Evolutionary conservation across 2,888 invertebrate species (phyloP), one percentile per base, ranked within the genome.

Genomic region (Lasioglossum morio): DNA sequence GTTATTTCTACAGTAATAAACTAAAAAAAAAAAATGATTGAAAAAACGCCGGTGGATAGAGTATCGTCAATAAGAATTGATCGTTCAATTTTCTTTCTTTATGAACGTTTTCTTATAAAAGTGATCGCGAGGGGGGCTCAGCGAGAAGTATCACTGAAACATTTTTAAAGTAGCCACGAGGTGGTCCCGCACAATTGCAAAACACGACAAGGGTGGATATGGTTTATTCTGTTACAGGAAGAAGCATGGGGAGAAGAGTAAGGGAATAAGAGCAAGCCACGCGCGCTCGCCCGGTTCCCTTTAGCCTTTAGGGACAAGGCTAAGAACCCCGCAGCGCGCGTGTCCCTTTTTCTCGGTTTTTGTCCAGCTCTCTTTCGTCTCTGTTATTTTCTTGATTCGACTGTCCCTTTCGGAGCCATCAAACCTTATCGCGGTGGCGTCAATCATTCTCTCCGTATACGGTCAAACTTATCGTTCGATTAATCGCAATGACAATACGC

Each of bases 401-500:
- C 83, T 82, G 77, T 88, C 87, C 86, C 80, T 83, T 87, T 77
- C 79, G 57, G 69, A 77, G 82, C 91, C 92, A 91, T 92, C 93
- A 92, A 91, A 89, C 89, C 92, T 93, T 93, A 93, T 93, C 93
- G 90, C 81, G 82, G 88, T 86, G 83, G 85, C 92, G 93, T 93
- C 93, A 93, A 93, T 93, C 93, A 92, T 88, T 88, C 90, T 87
- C 84, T 79, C 77, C 86, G 87, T 88, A 87, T 84, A 88, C 85
- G 88, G 77, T 85, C 89, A 80, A 90, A 93, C 93, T 93, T 93
- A 93, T 93, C 93, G 91, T 87, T 89, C 92, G 92, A 93, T 92
- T 92, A 93, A 93, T 93, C 93, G 92, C 90, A 79, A 82, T 86
- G 92, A 93, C 93, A 93, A 92, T 92, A 92, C 91, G 89, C 92